These are phyloP conservation scores for Heliconius eleuchia DNA, from an alignment of 1,140 invertebrate genomes.

Conservation along the genomic window DNA sequence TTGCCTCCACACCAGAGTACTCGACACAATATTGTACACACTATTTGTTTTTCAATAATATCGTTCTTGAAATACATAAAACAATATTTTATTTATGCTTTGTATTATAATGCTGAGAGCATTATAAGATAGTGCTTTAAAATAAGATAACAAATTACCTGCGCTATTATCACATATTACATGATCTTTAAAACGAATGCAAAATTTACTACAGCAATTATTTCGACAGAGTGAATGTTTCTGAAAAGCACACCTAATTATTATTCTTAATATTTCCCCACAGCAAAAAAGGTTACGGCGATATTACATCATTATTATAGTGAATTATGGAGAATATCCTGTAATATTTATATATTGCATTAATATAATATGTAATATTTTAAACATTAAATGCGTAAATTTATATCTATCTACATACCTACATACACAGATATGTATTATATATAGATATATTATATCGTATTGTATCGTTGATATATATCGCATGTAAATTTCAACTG, in stretches of 20 bases:
- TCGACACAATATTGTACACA: too few species aligned
- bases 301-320: background rate
- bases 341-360: background rate
- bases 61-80: background rate
- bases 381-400: background rate
- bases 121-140: background rate
- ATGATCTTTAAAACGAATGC: slow-evolving; percentile 7
- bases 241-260: slow-evolving; percentile 12
- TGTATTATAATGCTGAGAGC: too few species aligned
- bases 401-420: too few species aligned
- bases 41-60: background rate
- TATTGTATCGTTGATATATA: too few species aligned
- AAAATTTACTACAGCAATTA: background rate
- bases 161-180: slow-evolving; percentile 10
- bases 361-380: background rate
- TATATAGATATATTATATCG: background rate
- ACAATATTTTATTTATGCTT: background rate
- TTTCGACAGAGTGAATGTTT: slow-evolving; percentile 27
- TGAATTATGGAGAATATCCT: background rate
- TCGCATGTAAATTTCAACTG: background rate
- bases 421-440: background rate
- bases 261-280: slow-evolving; percentile 12
- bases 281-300: slow-evolving; percentile 16
- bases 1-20: too few species aligned
- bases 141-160: background rate